Percentiles rank a stretch among this genome's conserved stretches.
These are phyloP conservation scores for Sogatella furcifera DNA, from an alignment of 1,140 invertebrate genomes.

Conservation along the genomic window DNA sequence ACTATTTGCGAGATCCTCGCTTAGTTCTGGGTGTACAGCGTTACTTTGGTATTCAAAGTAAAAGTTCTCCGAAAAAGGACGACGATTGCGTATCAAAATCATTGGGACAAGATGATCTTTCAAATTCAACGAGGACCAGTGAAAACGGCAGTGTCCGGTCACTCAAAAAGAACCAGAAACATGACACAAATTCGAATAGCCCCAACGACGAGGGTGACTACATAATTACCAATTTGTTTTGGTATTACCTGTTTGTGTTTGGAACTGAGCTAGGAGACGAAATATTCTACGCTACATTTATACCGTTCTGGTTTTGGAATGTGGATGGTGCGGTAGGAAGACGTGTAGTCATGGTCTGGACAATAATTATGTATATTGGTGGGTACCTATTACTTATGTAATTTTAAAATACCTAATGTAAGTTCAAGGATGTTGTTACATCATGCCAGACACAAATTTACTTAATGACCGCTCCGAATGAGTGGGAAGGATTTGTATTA, in stretches of 20 bases:
- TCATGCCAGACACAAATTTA: too few species aligned
- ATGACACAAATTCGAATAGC: conserved; percentile 18
- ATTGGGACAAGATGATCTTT: not conserved
- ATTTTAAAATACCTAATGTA: too few species aligned
- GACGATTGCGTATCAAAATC: not conserved
- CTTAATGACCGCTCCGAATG: too few species aligned
- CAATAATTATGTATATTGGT: conserved; percentile 76
- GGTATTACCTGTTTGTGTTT: conserved; percentile 77
- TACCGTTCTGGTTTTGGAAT: conserved; percentile 89
- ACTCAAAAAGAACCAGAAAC: conserved; percentile 12
- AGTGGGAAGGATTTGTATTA: too few species aligned
- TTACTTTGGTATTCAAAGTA: conserved; percentile 21
- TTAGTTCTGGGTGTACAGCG: conserved; percentile 23
- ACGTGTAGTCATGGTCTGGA: conserved; percentile 72
- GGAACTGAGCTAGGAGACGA: conserved; percentile 80
- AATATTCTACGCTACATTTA: conserved; percentile 76
- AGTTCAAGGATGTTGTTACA: too few species aligned
- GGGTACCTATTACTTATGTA: conserved; percentile 17
- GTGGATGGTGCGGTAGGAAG: conserved; percentile 72
- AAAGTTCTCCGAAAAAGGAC: conserved; percentile 1
- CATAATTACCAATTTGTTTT: conserved; percentile 61
- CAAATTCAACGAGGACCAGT: not conserved
- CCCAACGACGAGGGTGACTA: conserved; percentile 24
- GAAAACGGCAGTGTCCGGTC: conserved; percentile 1
- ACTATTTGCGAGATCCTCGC: conserved; percentile 23